Evolutionary conservation across 2,797 vertebrate species (phyloP), one percentile per base, ranked within the genome.

Genomic region (Arctocebus calabarensis): DNA sequence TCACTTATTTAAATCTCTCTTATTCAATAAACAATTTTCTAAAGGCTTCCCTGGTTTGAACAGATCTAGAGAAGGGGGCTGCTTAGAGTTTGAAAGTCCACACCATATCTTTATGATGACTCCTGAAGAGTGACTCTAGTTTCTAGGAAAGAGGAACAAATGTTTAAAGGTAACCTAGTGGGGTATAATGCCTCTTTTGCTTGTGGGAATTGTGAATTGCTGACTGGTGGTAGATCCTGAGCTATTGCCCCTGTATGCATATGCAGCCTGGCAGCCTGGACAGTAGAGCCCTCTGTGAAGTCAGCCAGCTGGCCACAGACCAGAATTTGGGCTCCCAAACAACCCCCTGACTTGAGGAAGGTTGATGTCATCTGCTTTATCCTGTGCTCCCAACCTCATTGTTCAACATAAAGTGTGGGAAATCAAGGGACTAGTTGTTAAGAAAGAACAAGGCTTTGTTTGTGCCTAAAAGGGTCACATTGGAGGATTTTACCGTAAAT

Each of bases 401-500:
- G 98, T 98, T 86, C 0, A 81, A 32, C 81, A 48, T 32, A 78
- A 87, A 11, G 57, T 96, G 94, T 97, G 97, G 96, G 97, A 90
- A 97, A 94, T 96, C 40, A 40, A 93, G 25, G 5, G 96, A 95
- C 96, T 93, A 95, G 97, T 97, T 97, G 98, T 98, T 95, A 79
- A 87, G 96, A 96, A 87, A 12, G 43, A 97, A 98, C 98, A 98
- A 98, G 98, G 96, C 88, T 93, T 93, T 97, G 95, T 97, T 98
- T 98, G 98, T 98, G 55, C 90, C 96, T 96, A 48, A 94, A 94
- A 97, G 97, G 97, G 93, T 96, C 97, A 97, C 17, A n/a, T 89
- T 96, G 97, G 81, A 92, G 77, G 89, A 57, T 32, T 97, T 98
- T 98, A 98, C 98, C 45, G 98, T 97, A 98, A 98, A 97, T 98